Base-by-base conservation (phyloP, 2,888 invertebrate genomes). In the Nasonia oneida region DNA sequence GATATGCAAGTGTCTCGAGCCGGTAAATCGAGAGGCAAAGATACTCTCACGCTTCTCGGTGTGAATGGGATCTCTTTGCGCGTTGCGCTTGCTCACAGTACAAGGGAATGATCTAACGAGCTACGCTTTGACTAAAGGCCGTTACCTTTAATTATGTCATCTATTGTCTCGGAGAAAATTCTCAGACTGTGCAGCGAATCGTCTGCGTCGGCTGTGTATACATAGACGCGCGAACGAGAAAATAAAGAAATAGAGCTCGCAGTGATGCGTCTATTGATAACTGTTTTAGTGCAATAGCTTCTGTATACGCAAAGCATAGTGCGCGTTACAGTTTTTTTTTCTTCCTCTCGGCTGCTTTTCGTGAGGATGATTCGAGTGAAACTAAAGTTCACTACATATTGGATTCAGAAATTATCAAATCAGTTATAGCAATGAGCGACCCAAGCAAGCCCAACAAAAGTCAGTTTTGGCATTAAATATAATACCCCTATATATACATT, bases 61-160 rank as follows among this genome's bases (percentile, higher is more conserved):
- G 84, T 37, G 82, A 82, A 87, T 84, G 53, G 61, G 77, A 80
- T 79, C 80, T 57, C 37, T 47, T 37, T 15, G 33, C 53, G 74
- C 79, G 71, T 73, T 39, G 73, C 82, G 79, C 83, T 71, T 71
- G 67, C 33, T 39, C 75, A 78, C 79, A 84, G 77, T 73, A 29
- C 29, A 39, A 42, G 57, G 47, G 47, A 81, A 84, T 74, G 84
- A 84, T 70, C 79, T 87, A 87, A 86, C 84, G 80, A 86, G 79
- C 64, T 39, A 53, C 71, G 80, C 82, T 84, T 87, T 53, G 83
- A 77, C 81, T 79, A 47, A 75, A 79, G 83, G 73, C 87, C 86
- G 87, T 86, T 87, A 87, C 76, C 79, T 86, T 86, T 87, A 87
- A 87, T 87, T 87, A 87, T 87, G 87, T 87, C 87, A 87, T 87